Conservation (phyloP, 2,797 vertebrate genomes). For the Ibycter americanus region DNA sequence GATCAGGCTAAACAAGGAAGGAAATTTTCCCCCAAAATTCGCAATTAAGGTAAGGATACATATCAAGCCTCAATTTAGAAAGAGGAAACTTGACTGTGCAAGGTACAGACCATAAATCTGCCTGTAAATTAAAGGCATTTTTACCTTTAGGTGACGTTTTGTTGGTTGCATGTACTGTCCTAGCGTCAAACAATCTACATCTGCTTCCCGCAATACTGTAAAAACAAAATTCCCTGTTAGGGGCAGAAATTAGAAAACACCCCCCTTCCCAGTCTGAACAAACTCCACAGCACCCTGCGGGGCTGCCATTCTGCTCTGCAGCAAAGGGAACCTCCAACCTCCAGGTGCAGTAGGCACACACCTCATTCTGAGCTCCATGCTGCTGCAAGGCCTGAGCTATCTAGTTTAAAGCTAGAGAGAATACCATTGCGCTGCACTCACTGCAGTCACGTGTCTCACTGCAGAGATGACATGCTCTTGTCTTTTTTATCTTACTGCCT, state of each 20-base stretch:
- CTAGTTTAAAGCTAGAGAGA: not conserved
- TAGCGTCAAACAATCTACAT: slow-evolving; percentile 93
- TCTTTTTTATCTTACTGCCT: not conserved
- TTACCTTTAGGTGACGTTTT: slow-evolving; percentile 94
- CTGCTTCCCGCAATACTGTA: slow-evolving; percentile 87
- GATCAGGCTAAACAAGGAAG: not conserved
- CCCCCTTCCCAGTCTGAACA: not conserved
- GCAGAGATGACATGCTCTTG: not conserved
- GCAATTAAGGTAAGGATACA: not conserved
- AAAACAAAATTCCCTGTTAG: not conserved
- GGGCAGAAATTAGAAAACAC: not conserved
- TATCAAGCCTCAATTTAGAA: not conserved
- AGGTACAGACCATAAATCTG: not conserved
- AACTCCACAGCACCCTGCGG: rapidly evolving
- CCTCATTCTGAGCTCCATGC: rapidly evolving
- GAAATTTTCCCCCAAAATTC: not conserved
- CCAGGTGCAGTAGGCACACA: rapidly evolving
- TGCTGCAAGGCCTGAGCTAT: not conserved
- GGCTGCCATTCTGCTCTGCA: not conserved
- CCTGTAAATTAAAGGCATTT: not conserved
- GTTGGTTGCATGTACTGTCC: slow-evolving; percentile 99
- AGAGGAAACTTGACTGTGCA: not conserved
- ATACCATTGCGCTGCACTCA: not conserved
- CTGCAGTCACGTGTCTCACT: not conserved
- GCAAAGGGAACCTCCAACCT: not conserved